A percentile compares a stretch with the other conserved stretches of the same genome.
Evolutionary conservation across 1,140 invertebrate genomes (phyloP).

Genomic region (Brachionus manjavacas): DNA sequence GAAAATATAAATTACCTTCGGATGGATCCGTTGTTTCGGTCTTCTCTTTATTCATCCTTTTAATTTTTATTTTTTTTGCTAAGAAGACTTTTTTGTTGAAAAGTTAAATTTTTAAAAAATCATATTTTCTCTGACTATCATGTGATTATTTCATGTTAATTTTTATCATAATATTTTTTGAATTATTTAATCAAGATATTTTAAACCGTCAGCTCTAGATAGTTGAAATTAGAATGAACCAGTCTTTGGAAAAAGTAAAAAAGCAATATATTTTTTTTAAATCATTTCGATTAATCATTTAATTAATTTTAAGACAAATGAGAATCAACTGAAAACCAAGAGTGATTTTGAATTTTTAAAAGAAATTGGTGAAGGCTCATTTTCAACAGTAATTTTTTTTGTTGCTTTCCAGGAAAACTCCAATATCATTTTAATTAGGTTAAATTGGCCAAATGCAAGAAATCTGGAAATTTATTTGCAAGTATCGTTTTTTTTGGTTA

Average conservation of each 20-base stretch:
- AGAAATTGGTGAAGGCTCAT: slow-evolving; percentile 90
- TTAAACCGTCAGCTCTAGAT: not conserved
- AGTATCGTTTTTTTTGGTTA: slow-evolving; percentile 66
- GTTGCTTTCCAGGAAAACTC: not conserved
- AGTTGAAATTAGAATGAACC: not conserved
- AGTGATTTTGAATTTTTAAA: slow-evolving; percentile 89
- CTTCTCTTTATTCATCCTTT: not conserved
- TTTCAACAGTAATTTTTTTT: slow-evolving; percentile 71
- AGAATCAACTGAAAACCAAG: not conserved
- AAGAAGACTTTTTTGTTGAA: not conserved
- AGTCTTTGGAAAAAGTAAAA: not conserved
- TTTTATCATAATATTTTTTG: not conserved
- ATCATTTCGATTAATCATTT: not conserved
- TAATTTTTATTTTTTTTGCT: not conserved
- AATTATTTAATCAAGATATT: not conserved
- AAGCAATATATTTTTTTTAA: not conserved
- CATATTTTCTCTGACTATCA: not conserved
- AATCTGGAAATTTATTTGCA: slow-evolving; percentile 80
- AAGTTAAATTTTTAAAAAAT: not conserved
- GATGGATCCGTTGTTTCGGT: not conserved
- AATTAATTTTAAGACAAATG: not conserved
- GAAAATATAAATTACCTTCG: not conserved
- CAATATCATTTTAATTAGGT: slow-evolving; percentile 61
- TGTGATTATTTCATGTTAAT: not conserved
- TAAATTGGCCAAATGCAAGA: slow-evolving; percentile 84